Evolutionary conservation across 1,140 invertebrate genomes (phyloP).

Genomic region (Cylas formicarius): DNA sequence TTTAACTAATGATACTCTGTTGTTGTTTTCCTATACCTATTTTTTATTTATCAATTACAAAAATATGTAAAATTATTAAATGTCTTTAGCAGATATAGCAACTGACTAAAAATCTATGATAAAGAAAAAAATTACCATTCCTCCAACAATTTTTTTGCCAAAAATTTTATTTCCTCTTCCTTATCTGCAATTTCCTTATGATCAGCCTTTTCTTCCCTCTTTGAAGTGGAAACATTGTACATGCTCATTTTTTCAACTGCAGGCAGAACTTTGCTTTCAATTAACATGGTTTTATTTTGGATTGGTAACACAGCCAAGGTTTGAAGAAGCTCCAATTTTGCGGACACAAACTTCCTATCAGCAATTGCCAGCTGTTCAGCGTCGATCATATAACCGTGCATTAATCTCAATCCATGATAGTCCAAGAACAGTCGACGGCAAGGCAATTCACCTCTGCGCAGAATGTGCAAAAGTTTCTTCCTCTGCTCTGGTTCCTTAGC

Average conservation of each 20-base stretch:
- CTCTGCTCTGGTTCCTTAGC: constrained; percentile 73
- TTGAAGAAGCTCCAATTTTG: constrained; percentile 67
- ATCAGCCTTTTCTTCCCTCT: constrained; percentile 10
- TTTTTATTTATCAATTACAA: no score
- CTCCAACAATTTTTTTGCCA: constrained; percentile 60
- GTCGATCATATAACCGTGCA: constrained; percentile 84
- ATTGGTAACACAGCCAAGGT: constrained; percentile 79
- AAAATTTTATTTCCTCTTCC: constrained; percentile 37
- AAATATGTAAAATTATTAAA: no score
- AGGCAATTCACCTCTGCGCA: constrained; percentile 65
- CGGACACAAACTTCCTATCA: constrained; percentile 26
- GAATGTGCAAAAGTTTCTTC: constrained; percentile 59
- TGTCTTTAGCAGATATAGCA: no score
- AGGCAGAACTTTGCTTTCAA: constrained; percentile 81
- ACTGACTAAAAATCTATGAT: no score
- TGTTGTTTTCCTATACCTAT: no score
- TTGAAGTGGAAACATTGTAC: constrained; percentile 31
- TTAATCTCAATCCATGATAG: constrained; percentile 83
- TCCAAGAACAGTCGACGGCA: constrained; percentile 86
- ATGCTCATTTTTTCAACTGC: constrained; percentile 75
- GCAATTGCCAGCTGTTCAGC: constrained; percentile 30
- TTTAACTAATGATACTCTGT: no score
- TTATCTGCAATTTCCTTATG: constrained; percentile 25
- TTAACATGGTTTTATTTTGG: constrained; percentile 85
- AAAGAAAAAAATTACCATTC: constrained; percentile 51